Evolutionary conservation across 1,140 invertebrate genomes (phyloP).

Genomic region (Cepaea nemoralis): DNA sequence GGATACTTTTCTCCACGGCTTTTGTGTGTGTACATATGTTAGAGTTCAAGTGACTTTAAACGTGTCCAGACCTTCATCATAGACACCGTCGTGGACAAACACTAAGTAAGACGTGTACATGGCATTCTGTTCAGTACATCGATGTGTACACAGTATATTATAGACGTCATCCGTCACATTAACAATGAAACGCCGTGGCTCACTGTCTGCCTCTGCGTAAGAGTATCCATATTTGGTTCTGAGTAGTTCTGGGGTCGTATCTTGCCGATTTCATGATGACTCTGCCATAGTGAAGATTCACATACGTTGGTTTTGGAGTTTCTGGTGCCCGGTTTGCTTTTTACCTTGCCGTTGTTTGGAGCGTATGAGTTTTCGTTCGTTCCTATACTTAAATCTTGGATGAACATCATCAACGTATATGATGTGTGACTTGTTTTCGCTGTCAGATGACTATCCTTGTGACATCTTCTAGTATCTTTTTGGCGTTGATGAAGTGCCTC

Average conservation of each 20-base stretch:
- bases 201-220: constrained; percentile 44
- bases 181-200: constrained; percentile 47
- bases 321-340: not conserved
- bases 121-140: not conserved
- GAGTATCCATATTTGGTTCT: constrained; percentile 31
- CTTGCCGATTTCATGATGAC: not conserved
- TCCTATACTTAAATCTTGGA: not conserved
- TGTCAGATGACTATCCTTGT: not conserved
- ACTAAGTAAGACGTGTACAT: constrained; percentile 11
- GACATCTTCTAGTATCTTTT: not conserved
- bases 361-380: too few relatives aligned
- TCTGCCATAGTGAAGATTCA: not conserved
- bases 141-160: not conserved
- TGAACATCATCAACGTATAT: not conserved
- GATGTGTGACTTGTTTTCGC: not conserved
- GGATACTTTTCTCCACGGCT: not conserved
- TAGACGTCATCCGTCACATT: constrained; percentile 46
- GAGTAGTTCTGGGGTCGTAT: constrained; percentile 18
- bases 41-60: constrained; percentile 23
- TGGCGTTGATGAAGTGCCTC: not conserved
- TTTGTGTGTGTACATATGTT: not conserved
- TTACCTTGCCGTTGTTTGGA: too few relatives aligned
- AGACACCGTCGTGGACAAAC: constrained; percentile 9
- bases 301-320: not conserved
- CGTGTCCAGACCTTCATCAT: constrained; percentile 18